Evolutionary conservation across 2,797 vertebrate species (phyloP).

Genomic region (Sebastes taczanowskii): DNA sequence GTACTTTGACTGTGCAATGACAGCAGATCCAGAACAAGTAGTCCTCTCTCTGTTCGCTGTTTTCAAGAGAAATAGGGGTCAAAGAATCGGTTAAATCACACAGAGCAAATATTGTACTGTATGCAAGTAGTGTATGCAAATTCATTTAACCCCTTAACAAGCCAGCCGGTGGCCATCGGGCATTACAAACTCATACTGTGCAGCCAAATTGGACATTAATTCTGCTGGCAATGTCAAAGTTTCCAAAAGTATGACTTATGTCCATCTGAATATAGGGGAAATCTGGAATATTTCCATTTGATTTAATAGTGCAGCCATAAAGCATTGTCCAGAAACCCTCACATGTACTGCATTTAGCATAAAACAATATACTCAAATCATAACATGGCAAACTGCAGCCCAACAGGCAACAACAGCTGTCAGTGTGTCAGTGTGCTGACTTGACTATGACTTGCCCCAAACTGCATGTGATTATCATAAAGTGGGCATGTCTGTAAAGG

Average conservation of each 20-base stretch:
- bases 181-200: background rate
- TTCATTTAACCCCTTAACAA: background rate
- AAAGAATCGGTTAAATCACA: conserved; percentile 17
- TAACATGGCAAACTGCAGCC: too few relatives aligned
- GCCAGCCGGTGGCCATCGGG: background rate
- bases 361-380: too few relatives aligned
- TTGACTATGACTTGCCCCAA: too few relatives aligned
- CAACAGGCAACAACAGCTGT: too few relatives aligned
- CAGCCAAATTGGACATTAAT: background rate
- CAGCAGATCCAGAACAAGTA: conserved; percentile 34
- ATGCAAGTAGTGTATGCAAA: background rate
- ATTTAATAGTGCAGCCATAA: too few relatives aligned
- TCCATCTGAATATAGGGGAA: background rate
- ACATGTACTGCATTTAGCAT: too few relatives aligned
- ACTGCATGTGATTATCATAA: too few relatives aligned
- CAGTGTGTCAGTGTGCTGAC: too few relatives aligned
- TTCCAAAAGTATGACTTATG: background rate
- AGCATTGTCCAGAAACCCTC: too few relatives aligned
- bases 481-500: too few relatives aligned
- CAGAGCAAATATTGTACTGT: conserved; percentile 22
- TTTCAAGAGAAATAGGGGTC: conserved; percentile 23
- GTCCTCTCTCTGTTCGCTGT: conserved; percentile 25
- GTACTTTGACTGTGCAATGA: conserved; percentile 14
- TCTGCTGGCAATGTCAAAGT: too few relatives aligned
- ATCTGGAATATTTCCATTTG: background rate